These are phyloP conservation scores for Heterodera schachtii DNA, from an alignment of 1,140 invertebrate species.

Conservation along the genomic window DNA sequence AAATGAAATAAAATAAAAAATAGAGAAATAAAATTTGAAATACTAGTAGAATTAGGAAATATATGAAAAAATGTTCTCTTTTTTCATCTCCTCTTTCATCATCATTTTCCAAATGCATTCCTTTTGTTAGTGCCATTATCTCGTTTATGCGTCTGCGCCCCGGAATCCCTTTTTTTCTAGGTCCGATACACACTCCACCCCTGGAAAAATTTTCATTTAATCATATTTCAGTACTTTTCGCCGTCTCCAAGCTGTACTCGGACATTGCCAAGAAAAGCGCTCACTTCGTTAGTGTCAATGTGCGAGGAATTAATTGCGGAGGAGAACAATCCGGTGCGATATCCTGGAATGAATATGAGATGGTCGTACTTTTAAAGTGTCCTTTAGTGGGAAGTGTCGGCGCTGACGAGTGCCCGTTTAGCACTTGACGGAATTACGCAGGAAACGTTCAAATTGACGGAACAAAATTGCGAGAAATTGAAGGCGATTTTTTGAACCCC, in stretches of 20 bases:
- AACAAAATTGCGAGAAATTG: constrained; percentile 29
- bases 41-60: no score
- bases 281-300: constrained; percentile 39
- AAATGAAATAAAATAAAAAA: no score
- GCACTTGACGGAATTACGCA: constrained; percentile 27
- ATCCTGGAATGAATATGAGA: no score
- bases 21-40: no score
- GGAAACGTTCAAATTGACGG: constrained; percentile 37
- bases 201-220: constrained; percentile 4
- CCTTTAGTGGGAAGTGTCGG: constrained; percentile 46
- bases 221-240: constrained; percentile 19
- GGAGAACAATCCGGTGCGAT: constrained; percentile 54
- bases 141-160: no score
- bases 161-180: no score
- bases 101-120: no score
- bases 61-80: no score
- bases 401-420: constrained; percentile 21
- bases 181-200: no score
- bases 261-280: constrained; percentile 10
- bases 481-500: constrained; percentile 13
- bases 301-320: constrained; percentile 48
- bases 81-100: no score
- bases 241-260: constrained; percentile 21
- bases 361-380: not conserved
- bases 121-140: no score